Base-by-base conservation (phyloP, 1,140 invertebrate genomes). In the Heliconius hermathena region DNA sequence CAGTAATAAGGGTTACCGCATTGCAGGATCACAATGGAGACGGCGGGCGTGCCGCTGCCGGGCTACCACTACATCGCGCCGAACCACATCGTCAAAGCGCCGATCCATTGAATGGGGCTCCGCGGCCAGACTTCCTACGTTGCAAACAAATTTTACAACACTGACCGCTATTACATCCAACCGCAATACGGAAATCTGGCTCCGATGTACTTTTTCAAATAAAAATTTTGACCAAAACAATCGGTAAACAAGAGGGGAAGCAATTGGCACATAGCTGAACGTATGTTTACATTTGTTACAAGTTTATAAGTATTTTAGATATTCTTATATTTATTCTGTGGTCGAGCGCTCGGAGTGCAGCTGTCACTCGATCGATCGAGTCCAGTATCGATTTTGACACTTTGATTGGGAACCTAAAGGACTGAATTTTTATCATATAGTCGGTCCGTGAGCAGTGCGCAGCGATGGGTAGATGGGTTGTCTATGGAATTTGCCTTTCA, bases 11-110 rank as follows among this genome's bases (percentile, higher is more conserved):
- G 3, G 26, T 13, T 2, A 26, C 22, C 16, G 52, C 71, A 80
- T 94, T 94, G 22, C 96, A 98, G 98, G 96, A 98, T 98, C 97
- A 98, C 97, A 71, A 97, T 98, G 97, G 98, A 98, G 95, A 98
- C 98, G 78, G 97, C 97, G 82, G 97, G 97, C 85, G 96, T 98
- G 95, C 97, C 97, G 87, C 97, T 98, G 95, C 97, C 97, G 81
- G 97, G 97, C 79, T 98, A 98, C 95, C 97, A 98, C 93, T 98
- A 98, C 95, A 97, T 98, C 93, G 97, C 97, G 84, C 98, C 97
- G 76, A 98, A 98, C 95, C 97, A 98, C 95, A 98, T 98, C 93
- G 97, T 98, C 87, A 98, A 98, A 95, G 97, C 97, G 82, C 97
- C 97, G 84, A 98, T 98, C 91, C 97, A 98, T 95, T 98, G 97